These are phyloP conservation scores for Cetoscarus ocellatus DNA, from an alignment of 2,797 vertebrate species.

Conservation along the genomic window DNA sequence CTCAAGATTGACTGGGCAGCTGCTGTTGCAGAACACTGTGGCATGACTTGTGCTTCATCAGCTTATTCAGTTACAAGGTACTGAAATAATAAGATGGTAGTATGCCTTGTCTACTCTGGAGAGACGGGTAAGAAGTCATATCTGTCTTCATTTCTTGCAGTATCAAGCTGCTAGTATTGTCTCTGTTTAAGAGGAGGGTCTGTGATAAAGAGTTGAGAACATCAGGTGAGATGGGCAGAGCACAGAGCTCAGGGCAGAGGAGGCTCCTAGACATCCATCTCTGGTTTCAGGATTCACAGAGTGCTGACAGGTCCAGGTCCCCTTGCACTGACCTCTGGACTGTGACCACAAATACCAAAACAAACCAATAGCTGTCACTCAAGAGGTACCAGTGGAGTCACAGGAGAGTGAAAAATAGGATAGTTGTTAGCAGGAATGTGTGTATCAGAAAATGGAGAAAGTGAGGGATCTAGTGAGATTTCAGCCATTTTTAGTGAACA, in stretches of 20 bases:
- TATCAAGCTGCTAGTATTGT: not conserved
- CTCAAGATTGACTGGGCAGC: too few species aligned
- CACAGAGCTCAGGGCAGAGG: slow-evolving; percentile 62
- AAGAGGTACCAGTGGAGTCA: slow-evolving; percentile 56
- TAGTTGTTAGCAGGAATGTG: slow-evolving; percentile 50
- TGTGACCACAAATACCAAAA: slow-evolving; percentile 79
- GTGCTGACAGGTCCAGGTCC: slow-evolving; percentile 77
- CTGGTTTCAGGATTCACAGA: slow-evolving; percentile 75
- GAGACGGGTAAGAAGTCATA: not conserved
- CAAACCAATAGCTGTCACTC: slow-evolving; percentile 80
- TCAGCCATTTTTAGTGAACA: too few species aligned
- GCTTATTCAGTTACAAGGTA: too few species aligned
- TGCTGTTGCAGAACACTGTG: too few species aligned
- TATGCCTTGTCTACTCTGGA: too few species aligned
- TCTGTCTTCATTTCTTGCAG: not conserved
- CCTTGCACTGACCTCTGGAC: slow-evolving; percentile 48
- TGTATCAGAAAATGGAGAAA: not conserved
- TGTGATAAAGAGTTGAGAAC: slow-evolving; percentile 1
- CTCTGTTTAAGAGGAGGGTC: not conserved
- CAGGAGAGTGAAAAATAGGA: slow-evolving; percentile 64
- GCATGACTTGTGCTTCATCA: too few species aligned
- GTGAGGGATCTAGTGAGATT: too few species aligned
- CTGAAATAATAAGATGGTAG: too few species aligned
- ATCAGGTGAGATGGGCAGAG: slow-evolving; percentile 43
- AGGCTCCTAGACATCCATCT: slow-evolving; percentile 71